Base-by-base conservation (phyloP, 2,888 invertebrate species). In the Aspidiotus rigidus region DNA sequence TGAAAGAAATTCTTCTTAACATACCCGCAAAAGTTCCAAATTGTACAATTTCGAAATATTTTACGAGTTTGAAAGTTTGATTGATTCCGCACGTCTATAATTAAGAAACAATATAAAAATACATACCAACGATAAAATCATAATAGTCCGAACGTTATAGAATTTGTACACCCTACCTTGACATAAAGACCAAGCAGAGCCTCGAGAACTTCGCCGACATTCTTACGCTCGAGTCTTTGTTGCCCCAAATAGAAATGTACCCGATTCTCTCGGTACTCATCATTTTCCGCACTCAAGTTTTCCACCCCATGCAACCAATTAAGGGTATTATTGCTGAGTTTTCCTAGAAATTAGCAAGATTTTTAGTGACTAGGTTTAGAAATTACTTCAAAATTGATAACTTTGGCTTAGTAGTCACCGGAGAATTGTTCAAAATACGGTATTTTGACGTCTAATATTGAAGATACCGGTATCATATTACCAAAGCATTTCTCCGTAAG, bases 181-280 rank as follows among this genome's bases (percentile, higher is more conserved):
- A 92, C 82, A 76, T 89, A 89, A 5, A 83, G 85, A 0, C 93
- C 93, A 64, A 94, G 85, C 6, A 96, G 77, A 0, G 94, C 89
- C 79, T 96, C 95, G 2, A 93, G 87, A 72, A 85, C 83, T 78
- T 96, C 95, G 0, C 95, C 89, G 7, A 90, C 79, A 62, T 82
- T 78, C 83, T 92, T 87, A 76, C 86, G 84, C 0, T 80, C 74
- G n/a, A 86, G 77, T 13, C 77, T 7, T 39, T 59, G 67, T 28
- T 44, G 28, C 1, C 60, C 60, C 1, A 59, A 49, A 15, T 44
- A 67, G 39, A 59, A 59, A 16, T 55, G 1, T 54, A 44, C 41
- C 2, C 11, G 11, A 39, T 11, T 11, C 9, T 59, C 59, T 28
- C 60, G 59, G 8, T 15, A 1, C 53, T 60, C 57, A 9, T n/a